Evolutionary conservation across 2,113 vertebrate species (phyloP), one percentile per base, ranked within the genome.

Genomic region (Rutilus rutilus): DNA sequence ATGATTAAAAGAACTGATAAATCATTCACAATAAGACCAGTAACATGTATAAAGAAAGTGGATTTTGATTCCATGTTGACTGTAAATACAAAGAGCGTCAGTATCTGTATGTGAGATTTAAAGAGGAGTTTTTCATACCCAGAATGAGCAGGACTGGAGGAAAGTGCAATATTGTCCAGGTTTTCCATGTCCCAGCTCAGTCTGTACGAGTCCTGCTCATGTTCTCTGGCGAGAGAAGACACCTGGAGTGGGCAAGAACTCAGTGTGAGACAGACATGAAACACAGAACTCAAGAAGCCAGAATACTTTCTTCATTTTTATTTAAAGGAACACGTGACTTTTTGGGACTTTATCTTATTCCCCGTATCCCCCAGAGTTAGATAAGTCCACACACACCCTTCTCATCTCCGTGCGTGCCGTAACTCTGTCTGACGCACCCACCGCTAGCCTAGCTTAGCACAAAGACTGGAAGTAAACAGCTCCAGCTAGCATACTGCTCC

Each of bases 141-240:
- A 83, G 98, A 99, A 92, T 99, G 97, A 87, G 98, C 94, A 78
- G 98, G 97, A 86, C 97, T 99, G 87, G 96, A 97, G 86, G 97
- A 98, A 90, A 99, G 94, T 67, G 96, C 97, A 88, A 99, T 95
- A 3, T 99, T 99, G 93, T 99, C 98, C 93, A 99, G 91, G 90
- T 97, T 96, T 87, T 99, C 98, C 33, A 95, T 94, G 81, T 96
- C 96, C 97, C 97, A 97, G 91, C 96, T 57, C 54, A 57, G 19
- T 23, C 54, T 95, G 91, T 96, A 97, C 0, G 96, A 96, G 88
- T 96, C 97, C 90, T 92, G 97, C 89, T 99, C 97, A 60, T 94
- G 94, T 87, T 97, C 96, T 88, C 97, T 95, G 88, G 94, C 87
- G 74, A 98, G 92, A 33, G 93, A 88, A 2, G 96, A 96, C 79